Evolutionary conservation across 2,888 invertebrate genomes (phyloP).

Genomic region (Chromoteleia sp.): DNA sequence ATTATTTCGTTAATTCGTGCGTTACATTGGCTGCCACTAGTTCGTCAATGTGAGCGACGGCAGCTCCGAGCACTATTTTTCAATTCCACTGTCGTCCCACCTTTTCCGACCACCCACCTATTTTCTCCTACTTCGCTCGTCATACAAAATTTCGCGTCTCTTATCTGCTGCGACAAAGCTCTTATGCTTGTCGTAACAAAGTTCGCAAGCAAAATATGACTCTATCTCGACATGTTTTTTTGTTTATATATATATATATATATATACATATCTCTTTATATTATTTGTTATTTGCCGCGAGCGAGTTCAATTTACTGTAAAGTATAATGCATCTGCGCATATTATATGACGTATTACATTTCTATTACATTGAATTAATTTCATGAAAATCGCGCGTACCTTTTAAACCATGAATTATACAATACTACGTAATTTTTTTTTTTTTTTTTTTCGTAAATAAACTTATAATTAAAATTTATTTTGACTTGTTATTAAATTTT

Average conservation of each 20-base stretch:
- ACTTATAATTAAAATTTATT: too few species aligned
- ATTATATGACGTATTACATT: conserved; percentile 55
- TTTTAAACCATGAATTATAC: conserved; percentile 9
- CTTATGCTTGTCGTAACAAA: conserved; percentile 52
- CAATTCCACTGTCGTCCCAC: conserved; percentile 81
- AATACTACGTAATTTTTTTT: too few species aligned
- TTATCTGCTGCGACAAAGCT: conserved; percentile 62
- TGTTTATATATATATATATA: too few species aligned
- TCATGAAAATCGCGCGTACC: conserved; percentile 13
- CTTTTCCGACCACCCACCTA: conserved; percentile 64
- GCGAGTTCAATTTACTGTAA: conserved; percentile 55
- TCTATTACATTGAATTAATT: conserved; percentile 25
- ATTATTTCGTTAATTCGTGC: too few species aligned
- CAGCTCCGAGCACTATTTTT: conserved; percentile 82
- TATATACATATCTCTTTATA: too few species aligned
- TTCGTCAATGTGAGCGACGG: conserved; percentile 82
- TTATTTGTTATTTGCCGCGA: conserved; percentile 33
- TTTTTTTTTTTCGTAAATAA: too few species aligned
- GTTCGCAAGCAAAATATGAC: conserved; percentile 54
- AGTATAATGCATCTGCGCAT: conserved; percentile 30
- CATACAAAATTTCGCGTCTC: conserved; percentile 60
- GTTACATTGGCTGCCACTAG: conserved; percentile 82
- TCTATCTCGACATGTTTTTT: conserved; percentile 50
- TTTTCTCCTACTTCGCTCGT: conserved; percentile 58
- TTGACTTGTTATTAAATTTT: background rate